Percentiles rank a stretch among this genome's conserved stretches.
These are phyloP conservation scores for Mimachlamys varia DNA, from an alignment of 2,888 invertebrate genomes.

Conservation along the genomic window DNA sequence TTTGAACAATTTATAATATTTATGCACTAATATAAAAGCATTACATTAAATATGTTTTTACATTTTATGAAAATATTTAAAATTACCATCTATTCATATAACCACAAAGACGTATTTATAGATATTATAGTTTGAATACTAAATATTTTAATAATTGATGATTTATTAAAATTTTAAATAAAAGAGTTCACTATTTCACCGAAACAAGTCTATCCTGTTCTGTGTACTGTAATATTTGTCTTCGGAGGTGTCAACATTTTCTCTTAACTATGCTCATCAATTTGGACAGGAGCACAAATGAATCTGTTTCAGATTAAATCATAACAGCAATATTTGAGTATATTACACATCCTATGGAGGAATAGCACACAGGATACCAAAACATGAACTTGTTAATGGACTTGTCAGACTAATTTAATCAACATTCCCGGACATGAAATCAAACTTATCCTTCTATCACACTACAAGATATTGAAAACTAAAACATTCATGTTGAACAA, in stretches of 20 bases:
- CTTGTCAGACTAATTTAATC: not conserved
- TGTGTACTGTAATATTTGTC: not conserved
- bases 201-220: not conserved
- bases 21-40: not conserved
- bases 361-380: not conserved
- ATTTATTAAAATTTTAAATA: not conserved
- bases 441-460: not conserved
- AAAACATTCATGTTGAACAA: not conserved
- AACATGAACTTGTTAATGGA: not conserved
- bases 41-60: not conserved
- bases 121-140: not conserved
- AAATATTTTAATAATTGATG: not conserved
- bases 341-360: not conserved
- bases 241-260: not conserved
- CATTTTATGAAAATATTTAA: slow-evolving; percentile 5
- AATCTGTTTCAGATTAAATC: not conserved
- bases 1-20: not conserved
- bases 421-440: not conserved
- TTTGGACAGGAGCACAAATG: not conserved
- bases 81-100: not conserved
- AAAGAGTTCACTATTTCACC: not conserved
- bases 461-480: not conserved
- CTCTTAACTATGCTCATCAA: not conserved
- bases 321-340: not conserved
- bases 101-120: not conserved